Base-by-base conservation (phyloP, 2,797 vertebrate species). In the Myotis daubentonii region DNA sequence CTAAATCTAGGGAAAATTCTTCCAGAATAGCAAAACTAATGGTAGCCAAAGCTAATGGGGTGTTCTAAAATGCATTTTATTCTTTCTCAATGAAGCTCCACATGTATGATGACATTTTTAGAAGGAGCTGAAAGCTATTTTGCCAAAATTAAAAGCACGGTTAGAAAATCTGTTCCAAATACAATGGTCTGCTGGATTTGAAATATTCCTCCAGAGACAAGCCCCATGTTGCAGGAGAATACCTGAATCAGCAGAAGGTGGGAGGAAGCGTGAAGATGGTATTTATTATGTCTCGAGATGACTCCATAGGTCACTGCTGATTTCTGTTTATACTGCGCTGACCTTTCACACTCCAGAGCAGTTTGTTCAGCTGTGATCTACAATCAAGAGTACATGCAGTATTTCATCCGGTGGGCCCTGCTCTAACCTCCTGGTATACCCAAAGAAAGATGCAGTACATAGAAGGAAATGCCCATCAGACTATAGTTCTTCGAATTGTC, bases 291-390 rank as follows among this genome's bases (percentile, higher is more conserved):
- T 97, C 97, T 98, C 97, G 76, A 97, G 94, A 97, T 9, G 66
- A 96, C 81, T 97, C 76, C 83, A 94, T 74, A 96, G 93, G 95
- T 98, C 71, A 30, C 38, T 53, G 65, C 89, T 97, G 91, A 86
- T 96, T 97, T 97, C 95, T 98, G 93, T 98, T 98, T 98, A 97
- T 93, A 96, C 53, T 97, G 93, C 30, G 41, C 79, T 97, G 97
- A 98, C 96, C 97, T 97, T 96, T 97, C 91, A 97, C 94, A 82
- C 83, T 95, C 72, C 57, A 76, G n/a, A 97, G 85, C 86, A 97
- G 97, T 97, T 98, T 98, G 91, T 98, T 98, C 98, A 98, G 97
- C 97, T 98, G 97, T 96, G 93, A 95, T 97, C 95, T 97, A 97
- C 96, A 98, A 96, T 53, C 38, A 94, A 93, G 49, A 89, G 96